phyloP scores from a whole-genome alignment of 2,888 invertebrate genomes.

The Ptilodon capucinus region DNA sequence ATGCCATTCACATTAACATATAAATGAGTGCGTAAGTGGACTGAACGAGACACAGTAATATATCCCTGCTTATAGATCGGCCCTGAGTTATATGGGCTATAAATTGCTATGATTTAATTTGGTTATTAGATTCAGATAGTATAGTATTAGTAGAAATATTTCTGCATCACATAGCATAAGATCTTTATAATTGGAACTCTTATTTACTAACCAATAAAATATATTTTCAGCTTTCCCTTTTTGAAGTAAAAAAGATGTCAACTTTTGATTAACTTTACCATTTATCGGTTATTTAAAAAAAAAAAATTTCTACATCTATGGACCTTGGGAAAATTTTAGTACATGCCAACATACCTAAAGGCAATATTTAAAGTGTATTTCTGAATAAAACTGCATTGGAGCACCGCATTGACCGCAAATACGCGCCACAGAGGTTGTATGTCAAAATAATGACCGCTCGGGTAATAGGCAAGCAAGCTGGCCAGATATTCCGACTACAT shows the following conservation, averaged over 20 bases:
- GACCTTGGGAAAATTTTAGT: neutral
- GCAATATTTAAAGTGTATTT: conserved; percentile 68
- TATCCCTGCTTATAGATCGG: conserved; percentile 52
- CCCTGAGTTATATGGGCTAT: conserved; percentile 52
- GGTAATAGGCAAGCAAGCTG: conserved; percentile 56
- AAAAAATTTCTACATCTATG: neutral
- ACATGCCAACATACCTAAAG: conserved; percentile 60
- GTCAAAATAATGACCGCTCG: conserved; percentile 78
- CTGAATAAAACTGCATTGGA: conserved; percentile 69
- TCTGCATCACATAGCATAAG: neutral
- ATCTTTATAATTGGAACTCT: neutral
- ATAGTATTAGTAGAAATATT: conserved; percentile 5
- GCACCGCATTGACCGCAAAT: conserved; percentile 76
- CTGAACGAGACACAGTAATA: conserved; percentile 62
- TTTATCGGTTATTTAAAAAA: too few relatives aligned
- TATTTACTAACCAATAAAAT: neutral
- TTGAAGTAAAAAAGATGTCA: neutral
- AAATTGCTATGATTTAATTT: conserved; percentile 50
- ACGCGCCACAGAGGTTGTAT: conserved; percentile 66
- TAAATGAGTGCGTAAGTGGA: conserved; percentile 81
- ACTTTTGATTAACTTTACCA: too few relatives aligned
- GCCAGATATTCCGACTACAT: conserved; percentile 24
- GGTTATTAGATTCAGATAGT: conserved; percentile 37
- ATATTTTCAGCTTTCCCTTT: neutral
- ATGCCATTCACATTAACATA: conserved; percentile 76